Evolutionary conservation across 2,797 vertebrate species (phyloP).

Genomic region (Diplodus sargus): DNA sequence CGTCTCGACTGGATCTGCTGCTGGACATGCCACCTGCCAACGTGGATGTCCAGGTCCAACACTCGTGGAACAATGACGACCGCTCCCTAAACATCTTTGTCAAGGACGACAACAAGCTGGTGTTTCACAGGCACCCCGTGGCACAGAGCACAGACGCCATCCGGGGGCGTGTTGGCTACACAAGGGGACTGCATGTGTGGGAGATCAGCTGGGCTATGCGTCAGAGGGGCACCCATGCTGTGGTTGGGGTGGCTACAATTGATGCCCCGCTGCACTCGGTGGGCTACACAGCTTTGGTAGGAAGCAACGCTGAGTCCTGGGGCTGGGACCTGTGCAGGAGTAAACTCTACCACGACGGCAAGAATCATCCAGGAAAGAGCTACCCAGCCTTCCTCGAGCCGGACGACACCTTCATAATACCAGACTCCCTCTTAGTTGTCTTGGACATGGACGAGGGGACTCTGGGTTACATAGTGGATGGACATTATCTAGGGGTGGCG

Average conservation of each 20-base stretch:
- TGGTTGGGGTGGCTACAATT: slow-evolving; percentile 93
- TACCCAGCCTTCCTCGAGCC: slow-evolving; percentile 95
- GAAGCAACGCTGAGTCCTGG: slow-evolving; percentile 97
- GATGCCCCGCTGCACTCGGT: slow-evolving; percentile 96
- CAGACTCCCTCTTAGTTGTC: slow-evolving; percentile 96
- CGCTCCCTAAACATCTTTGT: slow-evolving; percentile 98
- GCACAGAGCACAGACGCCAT: slow-evolving; percentile 99
- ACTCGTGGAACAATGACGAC: slow-evolving; percentile 98
- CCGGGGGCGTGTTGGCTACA: slow-evolving; percentile 95
- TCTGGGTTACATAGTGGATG: slow-evolving; percentile 96
- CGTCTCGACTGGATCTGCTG: slow-evolving; percentile 94
- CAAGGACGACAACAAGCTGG: slow-evolving; percentile 97
- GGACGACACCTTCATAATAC: slow-evolving; percentile 96
- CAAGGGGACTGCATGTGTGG: slow-evolving; percentile 96
- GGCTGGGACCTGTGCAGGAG: slow-evolving; percentile 99
- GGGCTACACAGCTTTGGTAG: slow-evolving; percentile 95
- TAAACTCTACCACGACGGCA: slow-evolving; percentile 96
- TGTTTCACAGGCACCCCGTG: slow-evolving; percentile 98
- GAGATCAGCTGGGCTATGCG: slow-evolving; percentile 99
- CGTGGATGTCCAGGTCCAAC: slow-evolving; percentile 89
- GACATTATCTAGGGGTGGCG: slow-evolving; percentile 97
- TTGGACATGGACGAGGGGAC: slow-evolving; percentile 99
- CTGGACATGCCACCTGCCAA: slow-evolving; percentile 94
- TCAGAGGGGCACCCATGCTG: slow-evolving; percentile 95
- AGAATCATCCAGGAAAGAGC: slow-evolving; percentile 95